These are phyloP conservation scores for Steinernema scapterisci DNA, from an alignment of 2,888 invertebrate species.

Conservation along the genomic window DNA sequence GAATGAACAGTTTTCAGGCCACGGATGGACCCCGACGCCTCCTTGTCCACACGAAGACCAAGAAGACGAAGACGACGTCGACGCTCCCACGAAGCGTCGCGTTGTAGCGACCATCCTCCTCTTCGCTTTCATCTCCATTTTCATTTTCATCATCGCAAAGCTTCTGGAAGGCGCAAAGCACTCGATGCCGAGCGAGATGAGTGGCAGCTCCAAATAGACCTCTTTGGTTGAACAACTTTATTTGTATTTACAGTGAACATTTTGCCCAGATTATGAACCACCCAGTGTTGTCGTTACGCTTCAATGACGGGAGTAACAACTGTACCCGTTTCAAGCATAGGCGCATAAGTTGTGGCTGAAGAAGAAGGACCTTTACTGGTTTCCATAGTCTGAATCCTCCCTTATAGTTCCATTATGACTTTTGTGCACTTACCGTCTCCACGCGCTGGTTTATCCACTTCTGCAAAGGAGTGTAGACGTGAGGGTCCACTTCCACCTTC, in stretches of 20 bases:
- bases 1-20: background rate
- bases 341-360: background rate
- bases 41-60: constrained; percentile 24
- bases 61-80: constrained; percentile 30
- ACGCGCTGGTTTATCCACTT: constrained; percentile 44
- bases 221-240: background rate
- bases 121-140: constrained; percentile 19
- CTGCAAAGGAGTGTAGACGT: constrained; percentile 53
- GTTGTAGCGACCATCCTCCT: background rate
- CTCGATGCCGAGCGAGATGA: constrained; percentile 3
- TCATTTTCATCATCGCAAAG: constrained; percentile 23
- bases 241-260: background rate
- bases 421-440: too few species aligned
- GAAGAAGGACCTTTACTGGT: too few species aligned
- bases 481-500: background rate
- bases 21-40: constrained; percentile 21
- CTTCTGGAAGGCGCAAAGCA: constrained; percentile 22
- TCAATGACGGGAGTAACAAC: too few species aligned
- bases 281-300: too few species aligned
- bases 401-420: too few species aligned
- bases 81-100: constrained; percentile 27
- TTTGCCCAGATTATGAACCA: too few species aligned
- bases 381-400: too few species aligned
- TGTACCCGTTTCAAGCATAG: background rate
- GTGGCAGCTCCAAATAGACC: background rate